These are phyloP conservation scores for Willowsia nigromaculata DNA, from an alignment of 2,888 invertebrate species.

Conservation along the genomic window DNA sequence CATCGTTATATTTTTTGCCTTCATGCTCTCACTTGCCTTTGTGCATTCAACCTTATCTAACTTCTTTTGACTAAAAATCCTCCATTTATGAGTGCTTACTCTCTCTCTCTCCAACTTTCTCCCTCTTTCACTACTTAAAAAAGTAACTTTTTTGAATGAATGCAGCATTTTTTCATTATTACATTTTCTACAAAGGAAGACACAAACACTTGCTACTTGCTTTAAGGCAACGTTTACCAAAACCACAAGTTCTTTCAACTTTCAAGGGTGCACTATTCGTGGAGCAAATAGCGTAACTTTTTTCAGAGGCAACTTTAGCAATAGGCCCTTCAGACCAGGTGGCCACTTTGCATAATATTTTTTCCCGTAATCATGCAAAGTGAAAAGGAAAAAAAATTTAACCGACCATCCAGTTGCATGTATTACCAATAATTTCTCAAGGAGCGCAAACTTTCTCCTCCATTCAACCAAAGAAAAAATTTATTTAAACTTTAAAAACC, in stretches of 20 bases:
- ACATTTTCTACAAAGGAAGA: neutral
- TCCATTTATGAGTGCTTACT: neutral
- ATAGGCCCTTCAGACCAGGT: neutral
- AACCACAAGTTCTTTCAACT: neutral
- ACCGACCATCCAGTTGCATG: no score
- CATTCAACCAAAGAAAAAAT: neutral
- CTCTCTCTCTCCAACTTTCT: neutral
- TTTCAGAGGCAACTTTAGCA: neutral
- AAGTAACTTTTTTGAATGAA: neutral
- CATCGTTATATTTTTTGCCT: neutral
- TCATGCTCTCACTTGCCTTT: neutral
- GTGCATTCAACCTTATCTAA: neutral
- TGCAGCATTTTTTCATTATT: neutral
- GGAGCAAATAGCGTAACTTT: neutral
- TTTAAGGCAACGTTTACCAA: neutral
- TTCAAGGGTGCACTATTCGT: conserved; percentile 9
- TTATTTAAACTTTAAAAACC: neutral
- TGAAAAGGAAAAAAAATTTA: neutral
- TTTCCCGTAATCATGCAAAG: neutral
- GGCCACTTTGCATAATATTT: neutral
- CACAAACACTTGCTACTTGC: neutral
- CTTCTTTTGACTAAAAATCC: neutral
- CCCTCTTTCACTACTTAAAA: neutral
- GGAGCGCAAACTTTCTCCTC: neutral
- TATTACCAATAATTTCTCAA: no score